Evolutionary conservation across 2,888 invertebrate genomes (phyloP), one percentile per base, ranked within the genome.

Genomic region (Sminthurinus aureus): DNA sequence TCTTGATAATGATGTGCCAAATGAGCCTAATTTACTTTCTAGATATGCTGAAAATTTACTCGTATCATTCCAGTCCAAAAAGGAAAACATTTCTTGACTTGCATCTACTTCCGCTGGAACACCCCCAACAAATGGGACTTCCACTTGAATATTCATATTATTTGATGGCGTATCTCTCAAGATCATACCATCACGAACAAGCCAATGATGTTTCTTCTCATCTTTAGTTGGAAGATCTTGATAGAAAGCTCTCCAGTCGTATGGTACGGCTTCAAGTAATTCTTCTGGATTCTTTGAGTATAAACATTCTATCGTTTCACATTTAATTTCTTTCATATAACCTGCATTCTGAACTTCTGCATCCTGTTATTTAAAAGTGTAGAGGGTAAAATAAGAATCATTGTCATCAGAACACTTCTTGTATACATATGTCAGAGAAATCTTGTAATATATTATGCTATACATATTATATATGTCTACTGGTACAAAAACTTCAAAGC

Each of bases 171-270:
- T 76, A 20, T 93, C 92, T 85, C 93, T 92, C 20, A 96, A 90
- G 51, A 94, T 92, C 69, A 92, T 91, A 0, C 95, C 95, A 89
- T 96, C 96, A 20, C 94, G 90, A 0, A 94, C 94, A 22, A 96
- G 90, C 95, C 96, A 96, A 85, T 95, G 94, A 88, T 95, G 95
- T 64, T 91, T 85, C 82, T 93, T 93, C 87, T 93, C 93, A 58
- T 84, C 73, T 69, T 81, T 82, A 18, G 89, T 88, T 0, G 94
- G 93, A 9, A 93, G 90, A 79, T 93, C 91, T 87, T 91, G 91
- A 87, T 92, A 91, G 89, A 93, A 91, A 18, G 86, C 86, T 90
- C 93, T 90, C 96, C 96, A 96, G 11, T 93, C 93, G 84, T 94
- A 93, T 0, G 95, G 95, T 0, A 95, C 94, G 0, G 93, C 92